Base-by-base conservation (phyloP, 2,113 vertebrate species). In the Oxygymnocypris stewartii region DNA sequence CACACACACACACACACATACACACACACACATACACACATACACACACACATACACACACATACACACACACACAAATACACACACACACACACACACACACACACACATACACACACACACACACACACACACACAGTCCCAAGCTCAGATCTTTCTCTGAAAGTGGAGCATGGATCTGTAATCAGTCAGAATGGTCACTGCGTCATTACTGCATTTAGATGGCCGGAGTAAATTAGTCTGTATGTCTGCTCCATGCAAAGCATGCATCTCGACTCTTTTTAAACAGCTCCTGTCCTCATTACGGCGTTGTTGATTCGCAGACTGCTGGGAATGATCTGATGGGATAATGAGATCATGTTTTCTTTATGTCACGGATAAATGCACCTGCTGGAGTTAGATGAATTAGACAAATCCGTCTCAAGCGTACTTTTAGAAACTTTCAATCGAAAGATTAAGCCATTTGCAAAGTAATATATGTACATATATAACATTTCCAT, bases 201-300 rank as follows among this genome's bases (percentile, higher is more conserved):
- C 74, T 42, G 57, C 49, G 51, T 84, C 87, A 87, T 89, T 86
- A 80, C 86, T 81, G 37, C n/a, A 71, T 87, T 83, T 86, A 82
- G 82, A 87, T 79, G 49, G 37, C 76, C 28, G 16, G 14, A 49
- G 78, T 87, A 51, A 76, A 84, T 89, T 81, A 77, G 67, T 57
- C 42, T 71, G 23, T n/a, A n/a, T n/a, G n/a, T n/a, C n/a, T 79
- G 16, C 69, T 82, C 31, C 59, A 82, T 78, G 47, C 47, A 14
- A 71, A 82, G 84, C 59, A 35, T 77, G 87, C 71, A 37, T 35
- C 31, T 35, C 65, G 14, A 35, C 2, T 82, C 82, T 23, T 31
- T 44, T 42, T 42, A 82, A 82, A 28, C 44, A 61, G 63, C 51
- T 23, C 61, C 37, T 6, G 18, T 69, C 18, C 86, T 87, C 86